A percentile compares a stretch with the other conserved stretches of the same genome.
phyloP scores from a whole-genome alignment of 2,113 vertebrate species.

The Lepus timidus region DNA sequence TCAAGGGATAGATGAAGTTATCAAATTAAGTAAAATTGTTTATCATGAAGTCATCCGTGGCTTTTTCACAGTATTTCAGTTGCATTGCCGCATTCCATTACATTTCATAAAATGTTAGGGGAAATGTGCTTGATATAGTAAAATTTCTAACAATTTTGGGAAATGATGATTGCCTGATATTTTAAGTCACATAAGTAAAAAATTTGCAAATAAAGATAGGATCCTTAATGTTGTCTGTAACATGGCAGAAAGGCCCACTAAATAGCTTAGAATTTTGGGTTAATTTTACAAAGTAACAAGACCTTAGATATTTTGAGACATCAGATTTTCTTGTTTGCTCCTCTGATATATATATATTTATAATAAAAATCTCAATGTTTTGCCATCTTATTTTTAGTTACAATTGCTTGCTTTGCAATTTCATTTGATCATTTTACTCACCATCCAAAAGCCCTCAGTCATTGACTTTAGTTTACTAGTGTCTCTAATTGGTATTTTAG shows the following conservation, averaged over 20 bases:
- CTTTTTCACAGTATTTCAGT: slow-evolving; percentile 70
- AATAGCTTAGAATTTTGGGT: slow-evolving; percentile 29
- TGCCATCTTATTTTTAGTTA: slow-evolving; percentile 49
- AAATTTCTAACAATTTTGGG: slow-evolving; percentile 11
- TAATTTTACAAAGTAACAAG: slow-evolving; percentile 31
- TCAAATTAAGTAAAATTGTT: slow-evolving; percentile 22
- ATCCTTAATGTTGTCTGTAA: background rate
- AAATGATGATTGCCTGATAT: slow-evolving; percentile 53
- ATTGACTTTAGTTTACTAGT: background rate
- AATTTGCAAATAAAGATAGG: slow-evolving; percentile 45
- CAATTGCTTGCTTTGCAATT: background rate
- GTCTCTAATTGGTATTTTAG: slow-evolving; percentile 42
- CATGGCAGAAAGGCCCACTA: background rate
- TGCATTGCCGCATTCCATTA: slow-evolving; percentile 42
- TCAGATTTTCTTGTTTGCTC: slow-evolving; percentile 34
- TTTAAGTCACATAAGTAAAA: slow-evolving; percentile 15
- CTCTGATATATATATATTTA: background rate
- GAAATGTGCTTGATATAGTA: slow-evolving; percentile 58
- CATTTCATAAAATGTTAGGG: slow-evolving; percentile 49
- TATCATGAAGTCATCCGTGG: background rate
- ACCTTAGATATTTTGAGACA: slow-evolving; percentile 32
- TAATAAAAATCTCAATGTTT: slow-evolving; percentile 45
- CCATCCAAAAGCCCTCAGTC: background rate
- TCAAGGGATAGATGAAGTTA: slow-evolving; percentile 32
- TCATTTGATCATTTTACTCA: slow-evolving; percentile 41